phyloP scores from a whole-genome alignment of 2,797 vertebrate species.

The Tachyglossus aculeatus region DNA sequence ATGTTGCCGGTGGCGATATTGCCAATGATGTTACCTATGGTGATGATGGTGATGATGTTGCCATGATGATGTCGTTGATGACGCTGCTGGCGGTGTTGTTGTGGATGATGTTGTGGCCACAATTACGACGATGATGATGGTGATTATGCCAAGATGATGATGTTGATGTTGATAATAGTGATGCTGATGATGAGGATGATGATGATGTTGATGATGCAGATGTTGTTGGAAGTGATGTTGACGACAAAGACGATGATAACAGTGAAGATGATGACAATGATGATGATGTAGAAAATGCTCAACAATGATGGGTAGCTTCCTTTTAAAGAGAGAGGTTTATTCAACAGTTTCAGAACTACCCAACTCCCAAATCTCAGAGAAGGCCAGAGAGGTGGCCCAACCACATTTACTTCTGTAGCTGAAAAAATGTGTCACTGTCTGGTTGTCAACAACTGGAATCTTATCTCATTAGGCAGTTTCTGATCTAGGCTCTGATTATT shows the following conservation, averaged over 20 bases:
- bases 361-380: slow-evolving; percentile 57
- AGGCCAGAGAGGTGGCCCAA: slow-evolving; percentile 68
- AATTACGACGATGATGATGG: too few species aligned
- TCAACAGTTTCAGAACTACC: slow-evolving; percentile 37
- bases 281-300: background rate
- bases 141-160: too few species aligned
- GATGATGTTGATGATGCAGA: background rate
- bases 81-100: too few species aligned
- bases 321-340: slow-evolving; percentile 37
- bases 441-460: slow-evolving; percentile 87
- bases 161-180: too few species aligned
- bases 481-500: slow-evolving; percentile 89
- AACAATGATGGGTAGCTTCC: slow-evolving; percentile 36
- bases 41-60: too few species aligned
- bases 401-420: slow-evolving; percentile 77
- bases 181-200: background rate
- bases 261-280: background rate
- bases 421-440: slow-evolving; percentile 81
- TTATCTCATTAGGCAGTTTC: slow-evolving; percentile 90
- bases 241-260: background rate
- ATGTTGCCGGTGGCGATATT: too few species aligned
- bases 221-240: background rate
- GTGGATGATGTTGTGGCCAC: too few species aligned
- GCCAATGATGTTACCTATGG: too few species aligned
- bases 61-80: too few species aligned